Conservation (phyloP, 1,140 invertebrate genomes). For the Campoletis sonorensis region DNA sequence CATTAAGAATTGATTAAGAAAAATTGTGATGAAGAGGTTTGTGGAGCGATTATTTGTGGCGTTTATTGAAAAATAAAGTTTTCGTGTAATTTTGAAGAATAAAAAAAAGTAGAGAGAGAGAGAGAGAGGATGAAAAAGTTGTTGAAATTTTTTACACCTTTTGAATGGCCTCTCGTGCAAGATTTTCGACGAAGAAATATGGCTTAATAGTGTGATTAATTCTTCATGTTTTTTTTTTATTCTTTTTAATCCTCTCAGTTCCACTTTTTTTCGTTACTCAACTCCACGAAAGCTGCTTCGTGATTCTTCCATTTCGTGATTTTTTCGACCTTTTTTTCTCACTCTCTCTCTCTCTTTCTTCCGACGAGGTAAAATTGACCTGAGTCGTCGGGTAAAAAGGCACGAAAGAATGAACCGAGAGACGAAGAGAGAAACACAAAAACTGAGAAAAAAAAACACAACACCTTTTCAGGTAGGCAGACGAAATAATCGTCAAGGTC, state of each 20-base stretch:
- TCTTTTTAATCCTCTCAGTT: no score
- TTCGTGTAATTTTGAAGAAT: no score
- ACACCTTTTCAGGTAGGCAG: not conserved
- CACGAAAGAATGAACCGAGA: not conserved
- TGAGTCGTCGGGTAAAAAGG: no score
- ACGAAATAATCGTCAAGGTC: slow-evolving; percentile 14
- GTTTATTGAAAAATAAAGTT: no score
- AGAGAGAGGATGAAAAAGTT: not conserved
- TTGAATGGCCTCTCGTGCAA: not conserved
- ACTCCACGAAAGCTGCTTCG: not conserved
- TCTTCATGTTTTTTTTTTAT: not conserved
- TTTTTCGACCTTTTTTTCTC: no score
- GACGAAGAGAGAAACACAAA: not conserved
- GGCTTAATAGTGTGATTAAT: slow-evolving; percentile 20
- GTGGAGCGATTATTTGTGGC: no score
- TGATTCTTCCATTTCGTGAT: no score
- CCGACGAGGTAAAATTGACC: no score
- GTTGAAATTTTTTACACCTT: not conserved
- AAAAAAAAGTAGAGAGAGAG: no score
- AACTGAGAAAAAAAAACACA: not conserved
- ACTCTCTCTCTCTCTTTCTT: not conserved
- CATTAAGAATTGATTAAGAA: no score
- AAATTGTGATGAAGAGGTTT: no score
- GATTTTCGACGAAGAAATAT: not conserved
- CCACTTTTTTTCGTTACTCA: not conserved